Base-by-base conservation (phyloP, 2,113 vertebrate genomes). In the Uria lomvia region DNA sequence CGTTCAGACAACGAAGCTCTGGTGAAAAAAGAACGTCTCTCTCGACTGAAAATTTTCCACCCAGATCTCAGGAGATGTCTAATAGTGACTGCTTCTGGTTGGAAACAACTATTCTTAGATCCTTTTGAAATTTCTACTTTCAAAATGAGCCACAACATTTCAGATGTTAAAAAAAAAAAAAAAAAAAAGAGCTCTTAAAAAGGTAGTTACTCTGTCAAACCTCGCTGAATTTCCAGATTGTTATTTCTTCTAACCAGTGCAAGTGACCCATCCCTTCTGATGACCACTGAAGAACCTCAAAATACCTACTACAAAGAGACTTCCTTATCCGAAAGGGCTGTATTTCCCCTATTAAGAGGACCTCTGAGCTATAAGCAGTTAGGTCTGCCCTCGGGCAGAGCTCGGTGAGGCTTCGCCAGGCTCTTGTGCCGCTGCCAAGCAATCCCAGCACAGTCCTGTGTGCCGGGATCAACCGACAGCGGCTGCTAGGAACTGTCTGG, bases 31-130 rank as follows among this genome's bases (percentile, higher is more conserved):
- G 36, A 88, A 72, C 0, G 0, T 80, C 63, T 93, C 75, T 88
- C 75, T 88, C 5, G 30, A 86, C 50, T 18, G 86, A 96, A 96
- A 96, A 89, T 68, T 95, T 96, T 95, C 84, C 73, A 91, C 80
- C 22, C 70, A 89, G 84, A 81, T 91, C 76, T 95, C 86, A 68
- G 63, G 76, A 94, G 91, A 71, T 91, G 72, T 95, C 86, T 96
- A 56, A 76, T 85, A 92, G 60, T 47, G 47, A 81, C 73, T 96
- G 65, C 60, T 87, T 62, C 91, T 95, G 52, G 38, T 89, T 94
- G 68, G 86, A 94, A 94, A 94, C n/a, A 94, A 40, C 86, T 97
- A 92, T 96, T 96, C 86, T 94, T 91, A 96, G 68, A 74, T 36
- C 79, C 52, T 40, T 96, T 84, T 56, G 87, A 96, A 78, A 87